phyloP scores from a whole-genome alignment of 2,888 invertebrate species.

The Teleiodes luculella region DNA sequence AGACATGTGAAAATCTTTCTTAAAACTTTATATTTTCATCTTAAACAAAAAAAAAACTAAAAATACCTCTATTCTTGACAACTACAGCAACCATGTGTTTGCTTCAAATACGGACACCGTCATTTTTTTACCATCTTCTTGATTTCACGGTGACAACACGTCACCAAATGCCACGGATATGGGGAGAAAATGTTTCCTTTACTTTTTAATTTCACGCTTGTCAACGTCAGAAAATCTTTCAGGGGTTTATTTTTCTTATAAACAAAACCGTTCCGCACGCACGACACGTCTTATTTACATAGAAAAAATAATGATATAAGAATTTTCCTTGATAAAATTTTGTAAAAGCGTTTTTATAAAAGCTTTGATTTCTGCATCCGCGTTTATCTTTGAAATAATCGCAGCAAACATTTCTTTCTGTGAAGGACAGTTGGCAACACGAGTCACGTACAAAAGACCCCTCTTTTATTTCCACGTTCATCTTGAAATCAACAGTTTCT shows the following conservation, averaged over 20 bases:
- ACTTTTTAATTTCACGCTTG: neutral
- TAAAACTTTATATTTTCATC: too few relatives aligned
- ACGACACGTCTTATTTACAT: too few relatives aligned
- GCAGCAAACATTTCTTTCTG: neutral
- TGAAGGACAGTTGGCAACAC: conserved; percentile 25
- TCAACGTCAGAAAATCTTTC: neutral
- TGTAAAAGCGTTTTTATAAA: neutral
- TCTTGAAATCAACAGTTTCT: conserved; percentile 28
- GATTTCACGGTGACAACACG: conserved; percentile 18
- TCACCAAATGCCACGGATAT: neutral
- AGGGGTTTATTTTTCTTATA: neutral
- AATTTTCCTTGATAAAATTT: neutral
- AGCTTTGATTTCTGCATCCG: neutral
- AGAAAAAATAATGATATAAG: neutral
- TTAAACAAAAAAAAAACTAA: neutral
- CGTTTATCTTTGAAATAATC: neutral
- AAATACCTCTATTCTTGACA: neutral
- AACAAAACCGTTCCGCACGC: too few relatives aligned
- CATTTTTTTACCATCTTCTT: neutral
- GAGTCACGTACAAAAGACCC: conserved; percentile 32
- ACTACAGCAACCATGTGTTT: conserved; percentile 1
- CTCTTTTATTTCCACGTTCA: conserved; percentile 15
- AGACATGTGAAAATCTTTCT: too few relatives aligned
- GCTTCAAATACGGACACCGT: neutral
- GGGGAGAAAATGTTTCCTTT: neutral